Conservation (phyloP, 2,888 invertebrate genomes). For the Euplagia quadripunctaria region DNA sequence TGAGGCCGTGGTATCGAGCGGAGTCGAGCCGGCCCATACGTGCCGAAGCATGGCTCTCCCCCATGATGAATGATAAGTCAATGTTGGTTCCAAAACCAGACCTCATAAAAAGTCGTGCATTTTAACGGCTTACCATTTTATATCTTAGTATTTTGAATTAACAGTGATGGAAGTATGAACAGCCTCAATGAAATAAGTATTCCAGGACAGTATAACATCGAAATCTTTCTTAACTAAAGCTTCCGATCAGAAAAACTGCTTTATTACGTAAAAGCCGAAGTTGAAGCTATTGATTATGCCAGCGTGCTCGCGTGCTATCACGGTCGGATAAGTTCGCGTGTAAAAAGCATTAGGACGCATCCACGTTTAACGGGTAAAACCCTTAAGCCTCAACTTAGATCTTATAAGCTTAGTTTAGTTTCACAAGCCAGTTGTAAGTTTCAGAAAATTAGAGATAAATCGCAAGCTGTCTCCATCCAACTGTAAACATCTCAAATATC, state of each 20-base stretch:
- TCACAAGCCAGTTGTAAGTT: neutral
- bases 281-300: slow-evolving; percentile 51
- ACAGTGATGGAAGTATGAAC: neutral
- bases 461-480: no score
- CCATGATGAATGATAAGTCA: no score
- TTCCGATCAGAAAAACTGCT: slow-evolving; percentile 11
- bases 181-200: neutral
- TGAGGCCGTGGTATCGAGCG: no score
- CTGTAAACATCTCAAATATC: no score
- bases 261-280: slow-evolving; percentile 31
- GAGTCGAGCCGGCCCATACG: no score
- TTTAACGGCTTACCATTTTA: no score
- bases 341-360: slow-evolving; percentile 25
- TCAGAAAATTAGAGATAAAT: neutral
- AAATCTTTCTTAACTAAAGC: neutral
- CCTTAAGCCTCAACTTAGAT: neutral
- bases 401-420: neutral
- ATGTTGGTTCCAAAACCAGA: no score
- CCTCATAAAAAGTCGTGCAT: neutral
- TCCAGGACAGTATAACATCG: neutral
- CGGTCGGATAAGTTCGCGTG: slow-evolving; percentile 43
- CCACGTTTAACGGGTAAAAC: slow-evolving; percentile 12
- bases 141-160: neutral
- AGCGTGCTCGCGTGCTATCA: slow-evolving; percentile 46
- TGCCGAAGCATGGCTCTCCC: no score